Conservation (phyloP, 2,797 vertebrate species). For the Anableps anableps region DNA sequence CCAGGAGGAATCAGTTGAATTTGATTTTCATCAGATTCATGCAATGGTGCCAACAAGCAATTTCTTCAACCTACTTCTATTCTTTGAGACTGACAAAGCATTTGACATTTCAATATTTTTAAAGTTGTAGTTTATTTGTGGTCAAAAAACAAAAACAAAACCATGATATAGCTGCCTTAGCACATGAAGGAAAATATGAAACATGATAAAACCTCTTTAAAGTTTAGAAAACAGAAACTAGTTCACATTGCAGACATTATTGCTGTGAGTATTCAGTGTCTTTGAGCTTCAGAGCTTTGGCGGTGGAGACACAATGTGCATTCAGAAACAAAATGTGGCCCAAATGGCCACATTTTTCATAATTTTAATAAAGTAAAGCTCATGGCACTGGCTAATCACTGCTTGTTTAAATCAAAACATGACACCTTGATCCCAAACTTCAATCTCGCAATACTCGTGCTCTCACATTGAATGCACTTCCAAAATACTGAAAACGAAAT, state of each 20-base stretch:
- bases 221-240: conserved; percentile 32
- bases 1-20: background rate
- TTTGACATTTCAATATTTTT: conserved; percentile 3
- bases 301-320: background rate
- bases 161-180: conserved; percentile 73
- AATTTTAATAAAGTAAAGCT: background rate
- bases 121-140: conserved; percentile 75
- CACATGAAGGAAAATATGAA: conserved; percentile 41
- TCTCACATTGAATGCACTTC: conserved; percentile 6
- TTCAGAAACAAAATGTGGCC: conserved; percentile 13
- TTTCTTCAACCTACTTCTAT: background rate
- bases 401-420: conserved; percentile 10
- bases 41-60: background rate
- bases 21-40: background rate
- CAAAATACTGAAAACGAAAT: conserved; percentile 7
- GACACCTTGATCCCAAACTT: conserved; percentile 2
- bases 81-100: background rate
- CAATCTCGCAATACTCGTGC: conserved; percentile 18
- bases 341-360: background rate
- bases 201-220: conserved; percentile 2
- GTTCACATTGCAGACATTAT: conserved; percentile 50
- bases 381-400: background rate
- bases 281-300: conserved; percentile 6
- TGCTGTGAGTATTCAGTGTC: conserved; percentile 15
- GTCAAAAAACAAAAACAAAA: conserved; percentile 44